These are phyloP conservation scores for Cheilosia soror DNA, from an alignment of 2,888 invertebrate species.

Conservation along the genomic window DNA sequence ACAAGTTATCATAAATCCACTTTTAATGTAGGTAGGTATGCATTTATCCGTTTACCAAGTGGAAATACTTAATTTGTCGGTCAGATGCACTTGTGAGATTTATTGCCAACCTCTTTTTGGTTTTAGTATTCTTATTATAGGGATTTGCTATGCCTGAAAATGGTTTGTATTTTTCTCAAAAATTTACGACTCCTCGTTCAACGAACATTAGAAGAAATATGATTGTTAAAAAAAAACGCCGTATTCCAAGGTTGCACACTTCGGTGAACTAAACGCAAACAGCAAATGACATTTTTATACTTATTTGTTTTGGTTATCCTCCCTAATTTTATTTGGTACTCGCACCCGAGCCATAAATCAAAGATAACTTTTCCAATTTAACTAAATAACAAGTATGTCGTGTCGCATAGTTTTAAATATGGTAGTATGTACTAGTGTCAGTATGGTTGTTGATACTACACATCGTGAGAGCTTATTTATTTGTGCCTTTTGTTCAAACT, in stretches of 20 bases:
- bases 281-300: slow-evolving; percentile 44
- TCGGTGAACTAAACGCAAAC: slow-evolving; percentile 25
- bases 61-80: slow-evolving; percentile 66
- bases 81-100: slow-evolving; percentile 67
- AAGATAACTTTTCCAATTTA: slow-evolving; percentile 76
- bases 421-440: not conserved
- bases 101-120: slow-evolving; percentile 29
- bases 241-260: slow-evolving; percentile 32
- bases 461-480: too few relatives aligned
- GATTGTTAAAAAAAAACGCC: slow-evolving; percentile 3
- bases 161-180: not conserved
- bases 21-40: not conserved
- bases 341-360: slow-evolving; percentile 64
- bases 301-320: slow-evolving; percentile 31
- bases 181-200: slow-evolving; percentile 31
- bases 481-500: too few relatives aligned
- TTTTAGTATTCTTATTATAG: slow-evolving; percentile 14
- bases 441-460: too few relatives aligned
- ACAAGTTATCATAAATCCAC: slow-evolving; percentile 32
- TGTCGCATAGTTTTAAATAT: slow-evolving; percentile 42
- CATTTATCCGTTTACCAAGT: slow-evolving; percentile 11
- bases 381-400: slow-evolving; percentile 71
- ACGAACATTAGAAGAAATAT: slow-evolving; percentile 25
- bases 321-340: slow-evolving; percentile 42
- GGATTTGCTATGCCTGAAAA: slow-evolving; percentile 19